These are phyloP conservation scores for Myripristis murdjan DNA, from an alignment of 2,797 vertebrate species.

Conservation along the genomic window DNA sequence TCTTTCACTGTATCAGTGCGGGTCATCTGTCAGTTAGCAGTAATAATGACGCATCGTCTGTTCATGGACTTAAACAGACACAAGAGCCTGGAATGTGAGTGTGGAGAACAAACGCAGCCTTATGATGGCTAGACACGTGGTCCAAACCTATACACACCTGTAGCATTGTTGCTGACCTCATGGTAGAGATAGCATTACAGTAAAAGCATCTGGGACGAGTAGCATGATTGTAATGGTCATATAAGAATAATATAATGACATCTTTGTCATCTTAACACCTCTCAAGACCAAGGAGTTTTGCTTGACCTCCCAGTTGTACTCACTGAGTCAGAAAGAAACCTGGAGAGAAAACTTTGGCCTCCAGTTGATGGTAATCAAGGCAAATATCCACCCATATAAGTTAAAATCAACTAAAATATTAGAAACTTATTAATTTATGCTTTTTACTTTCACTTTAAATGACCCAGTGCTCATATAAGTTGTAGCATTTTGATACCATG, in stretches of 20 bases:
- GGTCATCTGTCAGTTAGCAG: neutral
- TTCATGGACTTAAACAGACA: constrained; percentile 6
- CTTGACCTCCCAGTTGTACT: too few species aligned
- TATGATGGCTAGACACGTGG: constrained; percentile 25
- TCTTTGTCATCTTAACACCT: too few species aligned
- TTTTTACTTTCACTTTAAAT: too few species aligned
- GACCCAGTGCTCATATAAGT: neutral
- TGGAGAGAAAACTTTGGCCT: too few species aligned
- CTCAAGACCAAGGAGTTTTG: too few species aligned
- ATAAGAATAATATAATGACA: too few species aligned
- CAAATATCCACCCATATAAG: too few species aligned
- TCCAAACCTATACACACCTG: constrained; percentile 7
- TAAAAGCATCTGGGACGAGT: neutral
- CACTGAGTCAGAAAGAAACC: too few species aligned
- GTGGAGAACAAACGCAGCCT: constrained; percentile 18
- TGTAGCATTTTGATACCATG: neutral
- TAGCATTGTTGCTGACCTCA: neutral
- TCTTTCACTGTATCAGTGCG: neutral
- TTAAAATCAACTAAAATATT: too few species aligned
- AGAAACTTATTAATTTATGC: too few species aligned
- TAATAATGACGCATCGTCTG: constrained; percentile 52
- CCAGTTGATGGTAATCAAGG: too few species aligned
- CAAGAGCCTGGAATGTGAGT: neutral
- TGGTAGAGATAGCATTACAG: neutral
- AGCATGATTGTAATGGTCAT: neutral